Evolutionary conservation across 2,797 vertebrate species (phyloP).

Genomic region (Adelosebastes latens): DNA sequence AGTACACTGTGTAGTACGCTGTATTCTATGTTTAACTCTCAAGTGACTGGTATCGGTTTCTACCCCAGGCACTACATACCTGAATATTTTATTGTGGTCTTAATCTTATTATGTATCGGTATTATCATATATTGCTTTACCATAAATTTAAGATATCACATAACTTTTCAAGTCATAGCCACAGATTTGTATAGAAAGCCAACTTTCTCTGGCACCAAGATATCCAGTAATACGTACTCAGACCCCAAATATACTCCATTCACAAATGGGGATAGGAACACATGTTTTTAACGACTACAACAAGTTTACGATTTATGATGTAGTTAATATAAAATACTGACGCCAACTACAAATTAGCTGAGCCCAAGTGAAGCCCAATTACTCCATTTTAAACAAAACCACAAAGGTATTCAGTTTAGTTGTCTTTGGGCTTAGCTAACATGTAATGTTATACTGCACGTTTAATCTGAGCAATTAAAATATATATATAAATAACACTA

Average conservation of each 20-base stretch:
- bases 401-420: not conserved
- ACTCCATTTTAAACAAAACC: not conserved
- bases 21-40: constrained; percentile 20
- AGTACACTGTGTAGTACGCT: not conserved
- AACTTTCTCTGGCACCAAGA: not conserved
- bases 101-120: constrained; percentile 31
- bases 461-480: not conserved
- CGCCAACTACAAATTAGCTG: not conserved
- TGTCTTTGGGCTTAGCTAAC: not conserved
- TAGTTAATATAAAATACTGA: not conserved
- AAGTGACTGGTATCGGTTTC: constrained; percentile 30
- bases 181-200: constrained; percentile 2
- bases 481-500: not conserved
- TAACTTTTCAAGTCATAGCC: constrained; percentile 8
- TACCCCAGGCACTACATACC: constrained; percentile 15
- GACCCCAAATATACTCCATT: not conserved
- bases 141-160: not conserved
- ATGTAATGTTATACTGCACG: not conserved
- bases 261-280: not conserved
- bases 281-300: not conserved
- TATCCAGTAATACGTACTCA: not conserved
- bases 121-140: constrained; percentile 16
- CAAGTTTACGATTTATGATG: not conserved
- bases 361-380: not conserved
- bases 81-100: constrained; percentile 38